Evolutionary conservation across 2,113 vertebrate genomes (phyloP).

Genomic region (Atrichornis clamosus): DNA sequence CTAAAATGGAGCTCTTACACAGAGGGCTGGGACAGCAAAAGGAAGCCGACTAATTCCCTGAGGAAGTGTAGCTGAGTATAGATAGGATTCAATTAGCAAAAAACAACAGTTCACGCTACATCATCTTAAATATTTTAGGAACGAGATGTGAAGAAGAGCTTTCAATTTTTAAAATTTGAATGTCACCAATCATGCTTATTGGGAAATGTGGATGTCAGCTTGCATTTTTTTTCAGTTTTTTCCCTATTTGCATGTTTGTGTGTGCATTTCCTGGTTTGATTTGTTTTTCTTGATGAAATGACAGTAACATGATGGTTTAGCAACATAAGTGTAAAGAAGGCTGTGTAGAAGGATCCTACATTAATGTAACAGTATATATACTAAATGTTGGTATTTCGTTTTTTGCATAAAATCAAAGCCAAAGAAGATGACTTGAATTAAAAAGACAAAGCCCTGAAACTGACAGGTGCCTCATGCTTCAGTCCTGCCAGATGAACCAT

Average conservation of each 20-base stretch:
- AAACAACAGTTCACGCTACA: neutral
- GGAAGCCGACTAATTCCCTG: accelerated
- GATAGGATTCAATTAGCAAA: neutral
- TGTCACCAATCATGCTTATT: neutral
- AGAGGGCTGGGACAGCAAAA: neutral
- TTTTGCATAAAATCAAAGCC: neutral
- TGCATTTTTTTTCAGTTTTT: neutral
- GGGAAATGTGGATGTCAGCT: neutral
- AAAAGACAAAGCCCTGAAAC: neutral
- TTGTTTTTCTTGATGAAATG: neutral
- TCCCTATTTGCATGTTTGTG: neutral
- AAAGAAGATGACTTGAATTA: neutral
- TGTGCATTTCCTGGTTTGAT: neutral
- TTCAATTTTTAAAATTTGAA: neutral
- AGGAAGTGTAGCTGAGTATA: neutral
- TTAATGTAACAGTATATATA: neutral
- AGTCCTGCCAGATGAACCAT: neutral
- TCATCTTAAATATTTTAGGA: neutral
- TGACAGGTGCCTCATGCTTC: neutral
- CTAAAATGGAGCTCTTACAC: neutral
- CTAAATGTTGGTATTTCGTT: neutral
- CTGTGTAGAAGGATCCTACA: neutral
- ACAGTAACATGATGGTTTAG: neutral
- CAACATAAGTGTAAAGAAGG: neutral
- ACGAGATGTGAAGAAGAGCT: neutral